Percentiles rank a stretch among this genome's conserved stretches.
Evolutionary conservation across 2,113 vertebrate genomes (phyloP).

Genomic region (Jaculus jaculus): DNA sequence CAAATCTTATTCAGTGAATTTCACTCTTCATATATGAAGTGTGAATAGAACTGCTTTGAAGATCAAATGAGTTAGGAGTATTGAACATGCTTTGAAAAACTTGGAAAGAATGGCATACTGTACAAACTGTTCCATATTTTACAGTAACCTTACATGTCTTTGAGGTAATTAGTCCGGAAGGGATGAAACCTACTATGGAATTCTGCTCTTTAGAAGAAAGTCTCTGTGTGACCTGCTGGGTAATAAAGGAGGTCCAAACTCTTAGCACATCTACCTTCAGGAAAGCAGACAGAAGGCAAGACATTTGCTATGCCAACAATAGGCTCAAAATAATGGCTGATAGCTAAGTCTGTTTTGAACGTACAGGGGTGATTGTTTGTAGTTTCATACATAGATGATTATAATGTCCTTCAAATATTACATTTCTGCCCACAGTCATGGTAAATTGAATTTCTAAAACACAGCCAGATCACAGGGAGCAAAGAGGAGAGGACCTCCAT

Average conservation of each 20-base stretch:
- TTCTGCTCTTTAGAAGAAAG: constrained; percentile 39
- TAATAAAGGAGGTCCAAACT: background rate
- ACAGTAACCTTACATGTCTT: constrained; percentile 3
- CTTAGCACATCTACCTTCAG: background rate
- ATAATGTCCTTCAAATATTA: constrained; percentile 2
- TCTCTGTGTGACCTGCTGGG: background rate
- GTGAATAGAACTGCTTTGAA: constrained; percentile 39
- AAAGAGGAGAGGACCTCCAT: background rate
- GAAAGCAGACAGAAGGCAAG: background rate
- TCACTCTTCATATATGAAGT: constrained; percentile 34
- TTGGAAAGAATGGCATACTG: constrained; percentile 20
- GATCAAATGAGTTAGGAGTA: constrained; percentile 34
- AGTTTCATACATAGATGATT: background rate
- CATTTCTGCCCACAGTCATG: background rate
- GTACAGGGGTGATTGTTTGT: background rate
- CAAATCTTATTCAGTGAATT: constrained; percentile 4
- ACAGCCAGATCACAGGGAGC: background rate
- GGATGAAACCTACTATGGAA: constrained; percentile 25
- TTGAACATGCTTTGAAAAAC: constrained; percentile 37
- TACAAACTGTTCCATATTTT: background rate
- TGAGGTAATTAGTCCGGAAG: background rate
- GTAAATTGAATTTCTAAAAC: background rate
- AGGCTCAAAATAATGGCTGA: background rate
- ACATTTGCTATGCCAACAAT: background rate
- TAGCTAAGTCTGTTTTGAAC: background rate